These are phyloP conservation scores for Athalia circularis DNA, from an alignment of 2,888 invertebrate genomes.

Conservation along the genomic window DNA sequence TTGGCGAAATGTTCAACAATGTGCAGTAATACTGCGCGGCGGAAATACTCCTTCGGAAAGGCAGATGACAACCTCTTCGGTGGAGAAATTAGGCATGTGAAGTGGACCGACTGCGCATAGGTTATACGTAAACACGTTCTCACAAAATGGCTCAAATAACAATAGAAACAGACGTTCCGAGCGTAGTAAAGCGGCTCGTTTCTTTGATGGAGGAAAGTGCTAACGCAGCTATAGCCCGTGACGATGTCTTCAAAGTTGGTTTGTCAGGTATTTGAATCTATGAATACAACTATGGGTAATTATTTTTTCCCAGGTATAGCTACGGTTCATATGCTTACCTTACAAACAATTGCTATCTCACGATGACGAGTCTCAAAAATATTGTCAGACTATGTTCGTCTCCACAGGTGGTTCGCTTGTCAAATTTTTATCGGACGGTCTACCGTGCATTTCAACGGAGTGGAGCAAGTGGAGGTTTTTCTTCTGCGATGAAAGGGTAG, in stretches of 20 bases:
- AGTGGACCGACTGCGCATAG: no score
- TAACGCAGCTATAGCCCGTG: conserved; percentile 79
- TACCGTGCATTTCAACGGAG: conserved; percentile 82
- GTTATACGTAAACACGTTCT: neutral
- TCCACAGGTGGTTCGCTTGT: conserved; percentile 86
- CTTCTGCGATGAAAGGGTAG: conserved; percentile 97
- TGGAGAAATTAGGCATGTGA: neutral
- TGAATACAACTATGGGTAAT: neutral
- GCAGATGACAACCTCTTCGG: no score
- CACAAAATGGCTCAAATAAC: conserved; percentile 60
- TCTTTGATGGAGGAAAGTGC: conserved; percentile 81
- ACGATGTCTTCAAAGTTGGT: conserved; percentile 84
- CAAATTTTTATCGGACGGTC: conserved; percentile 83
- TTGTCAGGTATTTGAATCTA: conserved; percentile 81
- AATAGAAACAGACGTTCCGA: conserved; percentile 60
- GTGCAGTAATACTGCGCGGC: no score
- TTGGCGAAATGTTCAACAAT: no score
- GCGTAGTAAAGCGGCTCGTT: conserved; percentile 78
- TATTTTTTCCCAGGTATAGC: neutral
- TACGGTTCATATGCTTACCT: neutral
- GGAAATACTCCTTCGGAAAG: no score
- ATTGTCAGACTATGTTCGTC: no score
- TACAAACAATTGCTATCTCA: neutral
- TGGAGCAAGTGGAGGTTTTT: conserved; percentile 93
- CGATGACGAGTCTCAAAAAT: neutral